Percentiles rank a stretch among this genome's conserved stretches.
Conservation (phyloP, 2,797 vertebrate species). For the Psittacula echo region DNA sequence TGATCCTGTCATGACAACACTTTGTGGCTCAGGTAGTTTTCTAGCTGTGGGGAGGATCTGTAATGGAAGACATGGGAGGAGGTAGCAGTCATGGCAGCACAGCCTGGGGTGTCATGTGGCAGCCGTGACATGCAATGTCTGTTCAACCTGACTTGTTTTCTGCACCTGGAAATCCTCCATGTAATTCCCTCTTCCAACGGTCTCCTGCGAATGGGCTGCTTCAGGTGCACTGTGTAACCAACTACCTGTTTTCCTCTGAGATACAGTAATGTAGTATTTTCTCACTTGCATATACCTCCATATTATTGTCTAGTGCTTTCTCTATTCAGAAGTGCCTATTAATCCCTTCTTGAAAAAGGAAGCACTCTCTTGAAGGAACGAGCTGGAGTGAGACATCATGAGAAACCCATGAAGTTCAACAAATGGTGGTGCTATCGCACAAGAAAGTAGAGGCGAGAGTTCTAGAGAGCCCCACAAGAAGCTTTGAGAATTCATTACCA, state of each 20-base stretch:
- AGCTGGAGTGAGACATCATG: not conserved
- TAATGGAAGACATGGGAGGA: not conserved
- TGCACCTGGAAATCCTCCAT: not conserved
- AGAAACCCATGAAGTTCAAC: not conserved
- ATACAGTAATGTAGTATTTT: not conserved
- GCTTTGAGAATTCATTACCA: not conserved
- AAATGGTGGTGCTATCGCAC: not conserved
- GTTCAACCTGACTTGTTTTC: not conserved
- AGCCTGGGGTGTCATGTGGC: not conserved
- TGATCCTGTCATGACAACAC: accelerated
- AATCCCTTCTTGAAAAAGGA: not conserved
- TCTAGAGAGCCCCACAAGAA: not conserved
- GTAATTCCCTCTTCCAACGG: not conserved
- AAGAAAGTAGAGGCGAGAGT: not conserved
- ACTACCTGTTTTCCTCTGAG: not conserved
- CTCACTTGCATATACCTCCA: not conserved
- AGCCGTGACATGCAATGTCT: not conserved
- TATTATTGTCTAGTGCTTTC: not conserved
- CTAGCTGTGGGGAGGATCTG: not conserved
- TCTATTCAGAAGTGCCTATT: not conserved
- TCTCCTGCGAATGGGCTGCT: not conserved
- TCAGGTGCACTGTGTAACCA: not conserved
- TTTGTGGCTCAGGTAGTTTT: not conserved
- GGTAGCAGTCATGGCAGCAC: not conserved
- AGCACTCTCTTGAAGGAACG: not conserved